These are phyloP conservation scores for Oncorhynchus masou DNA, from an alignment of 2,113 vertebrate species.

Conservation along the genomic window DNA sequence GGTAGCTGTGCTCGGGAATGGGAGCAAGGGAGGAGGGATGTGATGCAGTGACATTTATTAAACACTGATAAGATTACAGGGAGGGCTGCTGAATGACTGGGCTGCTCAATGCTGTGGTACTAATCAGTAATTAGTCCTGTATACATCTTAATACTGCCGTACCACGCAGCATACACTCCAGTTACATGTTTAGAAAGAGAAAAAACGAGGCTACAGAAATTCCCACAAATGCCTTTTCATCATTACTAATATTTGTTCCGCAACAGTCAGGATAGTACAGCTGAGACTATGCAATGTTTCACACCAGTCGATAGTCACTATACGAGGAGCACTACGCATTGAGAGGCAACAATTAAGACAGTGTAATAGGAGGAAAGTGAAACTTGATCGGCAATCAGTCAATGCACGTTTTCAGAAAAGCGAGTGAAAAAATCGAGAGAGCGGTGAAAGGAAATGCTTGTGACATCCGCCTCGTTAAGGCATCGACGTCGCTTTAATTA, in stretches of 20 bases:
- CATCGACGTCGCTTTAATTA: slow-evolving; percentile 26
- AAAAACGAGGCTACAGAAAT: slow-evolving; percentile 2
- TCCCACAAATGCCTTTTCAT: slow-evolving; percentile 39
- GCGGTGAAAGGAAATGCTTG: slow-evolving; percentile 18
- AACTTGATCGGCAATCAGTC: slow-evolving; percentile 25
- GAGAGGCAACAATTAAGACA: slow-evolving; percentile 44
- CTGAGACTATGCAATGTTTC: slow-evolving; percentile 23
- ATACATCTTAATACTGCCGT: slow-evolving; percentile 38
- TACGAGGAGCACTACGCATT: slow-evolving; percentile 5
- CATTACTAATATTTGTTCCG: slow-evolving; percentile 46
- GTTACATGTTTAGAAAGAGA: slow-evolving; percentile 17
- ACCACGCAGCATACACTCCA: not conserved
- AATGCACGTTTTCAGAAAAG: slow-evolving; percentile 21
- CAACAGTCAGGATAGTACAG: slow-evolving; percentile 29
- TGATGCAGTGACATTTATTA: slow-evolving; percentile 45
- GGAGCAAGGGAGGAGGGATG: slow-evolving; percentile 27
- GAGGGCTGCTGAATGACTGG: slow-evolving; percentile 40
- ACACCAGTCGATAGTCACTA: slow-evolving; percentile 2
- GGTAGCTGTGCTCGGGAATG: slow-evolving; percentile 42
- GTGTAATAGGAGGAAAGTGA: slow-evolving; percentile 39
- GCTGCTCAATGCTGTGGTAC: slow-evolving; percentile 36
- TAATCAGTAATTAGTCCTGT: slow-evolving; percentile 50
- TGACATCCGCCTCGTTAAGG: slow-evolving; percentile 27
- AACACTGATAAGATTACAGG: slow-evolving; percentile 45
- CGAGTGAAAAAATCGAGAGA: slow-evolving; percentile 18